Evolutionary conservation across 2,797 vertebrate species (phyloP).

Genomic region (Loriculus beryllinus): DNA sequence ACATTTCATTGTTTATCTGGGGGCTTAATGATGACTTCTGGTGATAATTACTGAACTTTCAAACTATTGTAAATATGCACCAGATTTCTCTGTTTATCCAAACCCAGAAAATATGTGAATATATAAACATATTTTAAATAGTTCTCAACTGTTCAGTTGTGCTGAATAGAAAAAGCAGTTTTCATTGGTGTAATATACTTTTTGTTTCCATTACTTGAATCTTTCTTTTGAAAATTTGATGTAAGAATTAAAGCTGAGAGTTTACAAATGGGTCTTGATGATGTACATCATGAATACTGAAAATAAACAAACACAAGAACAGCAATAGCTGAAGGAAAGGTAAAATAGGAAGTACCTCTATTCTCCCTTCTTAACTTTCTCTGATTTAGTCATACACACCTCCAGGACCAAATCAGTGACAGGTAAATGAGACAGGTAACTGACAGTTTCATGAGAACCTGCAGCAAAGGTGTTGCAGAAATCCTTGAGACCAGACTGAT

Average conservation of each 20-base stretch:
- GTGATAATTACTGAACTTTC: slow-evolving; percentile 20
- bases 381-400: not conserved
- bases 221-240: not conserved
- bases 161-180: not conserved
- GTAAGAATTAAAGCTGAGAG: not conserved
- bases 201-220: not conserved
- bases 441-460: not conserved
- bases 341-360: not conserved
- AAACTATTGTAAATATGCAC: slow-evolving; percentile 7
- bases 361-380: not conserved
- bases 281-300: not conserved
- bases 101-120: not conserved
- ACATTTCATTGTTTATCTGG: slow-evolving; percentile 13
- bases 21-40: slow-evolving; percentile 21
- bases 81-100: slow-evolving; percentile 9
- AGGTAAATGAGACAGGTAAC: not conserved
- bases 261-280: not conserved
- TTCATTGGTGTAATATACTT: not conserved
- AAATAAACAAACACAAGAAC: not conserved
- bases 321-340: not conserved
- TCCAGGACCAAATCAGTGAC: not conserved
- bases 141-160: not conserved
- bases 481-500: not conserved
- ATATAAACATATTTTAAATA: slow-evolving; percentile 9
- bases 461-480: not conserved